phyloP scores from a whole-genome alignment of 2,888 invertebrate genomes.

The Epinotia brunnichana region DNA sequence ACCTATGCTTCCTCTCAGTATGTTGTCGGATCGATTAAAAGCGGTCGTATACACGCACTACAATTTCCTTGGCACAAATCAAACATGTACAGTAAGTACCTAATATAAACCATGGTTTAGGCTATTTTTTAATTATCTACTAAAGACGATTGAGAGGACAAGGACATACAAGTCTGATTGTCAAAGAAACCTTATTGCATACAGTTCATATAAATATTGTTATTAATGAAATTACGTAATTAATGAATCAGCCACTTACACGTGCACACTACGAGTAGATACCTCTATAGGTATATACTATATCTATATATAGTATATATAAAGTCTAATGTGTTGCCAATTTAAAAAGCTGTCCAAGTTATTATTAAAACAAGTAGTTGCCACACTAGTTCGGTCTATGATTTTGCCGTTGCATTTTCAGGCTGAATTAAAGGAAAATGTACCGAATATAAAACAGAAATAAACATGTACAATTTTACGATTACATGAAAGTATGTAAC shows the following conservation, averaged over 20 bases:
- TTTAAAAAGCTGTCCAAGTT: too few relatives aligned
- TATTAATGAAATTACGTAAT: background rate
- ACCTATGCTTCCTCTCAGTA: constrained; percentile 1
- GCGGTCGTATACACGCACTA: background rate
- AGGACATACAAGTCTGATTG: background rate
- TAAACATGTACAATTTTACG: too few relatives aligned
- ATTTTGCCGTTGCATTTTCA: background rate
- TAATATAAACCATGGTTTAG: constrained; percentile 1
- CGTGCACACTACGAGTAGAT: too few relatives aligned
- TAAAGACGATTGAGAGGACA: background rate
- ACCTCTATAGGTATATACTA: background rate
- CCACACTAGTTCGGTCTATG: background rate
- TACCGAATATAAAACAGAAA: too few relatives aligned
- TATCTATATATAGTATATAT: too few relatives aligned
- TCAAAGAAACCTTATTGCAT: background rate
- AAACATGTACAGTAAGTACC: constrained; percentile 4
- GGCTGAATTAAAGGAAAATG: background rate
- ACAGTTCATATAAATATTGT: too few relatives aligned
- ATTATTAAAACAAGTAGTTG: too few relatives aligned
- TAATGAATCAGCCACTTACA: background rate
- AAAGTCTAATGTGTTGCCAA: too few relatives aligned
- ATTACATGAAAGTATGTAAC: too few relatives aligned
- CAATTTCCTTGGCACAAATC: background rate
- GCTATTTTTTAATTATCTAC: background rate
- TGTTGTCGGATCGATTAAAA: background rate